Percentiles rank a stretch among this genome's conserved stretches.
These are phyloP conservation scores for Mesoligia furuncula DNA, from an alignment of 2,888 invertebrate genomes.

Conservation along the genomic window DNA sequence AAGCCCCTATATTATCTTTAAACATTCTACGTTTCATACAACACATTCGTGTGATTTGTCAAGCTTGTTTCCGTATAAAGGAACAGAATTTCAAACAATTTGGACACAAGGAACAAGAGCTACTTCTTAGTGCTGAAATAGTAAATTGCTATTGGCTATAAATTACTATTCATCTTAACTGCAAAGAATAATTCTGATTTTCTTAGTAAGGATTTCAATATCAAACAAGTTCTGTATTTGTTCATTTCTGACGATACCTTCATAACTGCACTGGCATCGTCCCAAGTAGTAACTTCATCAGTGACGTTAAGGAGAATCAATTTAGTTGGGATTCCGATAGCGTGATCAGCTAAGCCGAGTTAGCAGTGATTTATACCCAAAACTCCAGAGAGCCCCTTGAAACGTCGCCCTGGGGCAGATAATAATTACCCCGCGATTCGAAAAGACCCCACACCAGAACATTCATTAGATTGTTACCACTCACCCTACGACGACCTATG, in stretches of 20 bases:
- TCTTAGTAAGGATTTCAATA: constrained; percentile 3
- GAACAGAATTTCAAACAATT: constrained; percentile 13
- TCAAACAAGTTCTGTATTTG: background rate
- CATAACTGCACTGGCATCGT: constrained; percentile 20
- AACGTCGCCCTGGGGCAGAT: constrained; percentile 76
- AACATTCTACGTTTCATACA: constrained; percentile 21
- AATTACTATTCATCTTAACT: background rate
- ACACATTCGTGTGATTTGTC: constrained; percentile 26
- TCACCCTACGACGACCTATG: constrained; percentile 68
- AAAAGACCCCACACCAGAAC: constrained; percentile 73
- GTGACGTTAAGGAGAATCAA: constrained; percentile 58
- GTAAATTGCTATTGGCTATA: constrained; percentile 2
- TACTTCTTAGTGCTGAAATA: background rate
- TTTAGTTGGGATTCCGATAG: constrained; percentile 68
- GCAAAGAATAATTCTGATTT: background rate
- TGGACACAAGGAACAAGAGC: background rate
- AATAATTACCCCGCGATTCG: constrained; percentile 78
- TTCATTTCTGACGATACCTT: background rate
- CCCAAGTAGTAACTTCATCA: constrained; percentile 52
- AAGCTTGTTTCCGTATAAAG: constrained; percentile 2
- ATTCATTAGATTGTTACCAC: constrained; percentile 78
- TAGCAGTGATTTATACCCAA: constrained; percentile 83
- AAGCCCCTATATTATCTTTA: constrained; percentile 27
- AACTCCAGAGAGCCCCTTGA: constrained; percentile 71
- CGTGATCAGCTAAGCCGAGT: constrained; percentile 74